Conservation (phyloP, 2,797 vertebrate species). For the Sorex maritimensis region DNA sequence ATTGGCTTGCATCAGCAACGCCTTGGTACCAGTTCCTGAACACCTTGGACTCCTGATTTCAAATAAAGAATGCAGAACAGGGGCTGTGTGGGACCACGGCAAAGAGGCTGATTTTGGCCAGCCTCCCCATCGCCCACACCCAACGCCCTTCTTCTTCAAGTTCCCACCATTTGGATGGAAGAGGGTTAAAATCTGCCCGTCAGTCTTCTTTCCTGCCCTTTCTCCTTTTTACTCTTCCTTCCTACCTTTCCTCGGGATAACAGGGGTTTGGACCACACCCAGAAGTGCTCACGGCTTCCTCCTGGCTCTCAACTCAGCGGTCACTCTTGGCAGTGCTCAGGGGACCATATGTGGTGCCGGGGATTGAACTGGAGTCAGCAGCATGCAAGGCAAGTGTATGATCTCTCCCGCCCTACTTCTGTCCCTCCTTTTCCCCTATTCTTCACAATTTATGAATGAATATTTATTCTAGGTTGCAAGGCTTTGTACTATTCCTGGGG, state of each 20-base stretch:
- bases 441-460: background rate
- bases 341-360: too few relatives aligned
- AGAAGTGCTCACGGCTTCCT: too few relatives aligned
- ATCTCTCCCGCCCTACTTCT: background rate
- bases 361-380: too few relatives aligned
- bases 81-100: background rate
- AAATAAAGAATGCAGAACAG: background rate
- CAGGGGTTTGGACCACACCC: background rate
- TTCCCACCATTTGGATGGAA: background rate
- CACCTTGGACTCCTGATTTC: background rate
- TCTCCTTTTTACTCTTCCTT: background rate
- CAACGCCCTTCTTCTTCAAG: background rate
- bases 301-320: too few relatives aligned
- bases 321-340: too few relatives aligned
- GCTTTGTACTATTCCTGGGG: background rate
- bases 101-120: background rate
- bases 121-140: background rate
- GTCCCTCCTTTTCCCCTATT: background rate
- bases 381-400: too few relatives aligned
- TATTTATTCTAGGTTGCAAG: background rate
- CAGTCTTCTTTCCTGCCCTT: background rate
- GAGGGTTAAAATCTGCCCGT: background rate
- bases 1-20: background rate
- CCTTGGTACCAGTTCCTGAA: background rate
- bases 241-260: background rate